Base-by-base conservation (phyloP, 2,797 vertebrate genomes). In the Pelodytes ibericus region DNA sequence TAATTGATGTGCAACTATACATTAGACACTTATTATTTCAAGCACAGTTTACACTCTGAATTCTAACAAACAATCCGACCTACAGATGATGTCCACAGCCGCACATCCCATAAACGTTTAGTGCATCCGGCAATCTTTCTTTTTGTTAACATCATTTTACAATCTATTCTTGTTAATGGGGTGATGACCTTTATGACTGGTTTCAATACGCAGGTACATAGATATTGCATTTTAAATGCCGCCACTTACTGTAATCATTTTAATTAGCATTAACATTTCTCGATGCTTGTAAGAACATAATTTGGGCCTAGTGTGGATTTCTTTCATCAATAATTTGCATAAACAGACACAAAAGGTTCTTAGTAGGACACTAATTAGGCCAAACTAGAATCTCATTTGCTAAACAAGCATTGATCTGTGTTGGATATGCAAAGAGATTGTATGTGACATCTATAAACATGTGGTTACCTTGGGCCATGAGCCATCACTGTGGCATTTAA, bases 351-450 rank as follows among this genome's bases (percentile, higher is more conserved):
- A 60, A 22, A 29, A 22, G 66, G 30, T 51, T 76, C 47, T 8
- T 56, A 25, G 58, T 15, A 63, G 59, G 30, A 41, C 33, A 61
- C 70, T 63, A 76, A 70, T 76, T 63, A 76, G 44, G 44, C 10
- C 44, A 70, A 75, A 63, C 59, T 27, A 25, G 65, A 70, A 44
- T 56, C 31, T 63, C 16, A 70, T 76, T 70, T 76, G 29, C 70
- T 70, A 70, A 63, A 76, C 58, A 70, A 70, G 58, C 74, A 75
- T 69, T 60, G 65, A 75, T 69, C 47, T 70, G n/a, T 25, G 25
- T 18, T 61, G 8, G n/a, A 57, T 70, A 36, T 57, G 57, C 57
- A 25, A 27, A 68, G 24, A 59, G 61, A 70, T 61, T 63, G 47
- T 41, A 62, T 56, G 44, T 5, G 44, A 41, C 18, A 39, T 51